Base-by-base conservation (phyloP, 2,113 vertebrate genomes). In the Todiramphus saurophagus region DNA sequence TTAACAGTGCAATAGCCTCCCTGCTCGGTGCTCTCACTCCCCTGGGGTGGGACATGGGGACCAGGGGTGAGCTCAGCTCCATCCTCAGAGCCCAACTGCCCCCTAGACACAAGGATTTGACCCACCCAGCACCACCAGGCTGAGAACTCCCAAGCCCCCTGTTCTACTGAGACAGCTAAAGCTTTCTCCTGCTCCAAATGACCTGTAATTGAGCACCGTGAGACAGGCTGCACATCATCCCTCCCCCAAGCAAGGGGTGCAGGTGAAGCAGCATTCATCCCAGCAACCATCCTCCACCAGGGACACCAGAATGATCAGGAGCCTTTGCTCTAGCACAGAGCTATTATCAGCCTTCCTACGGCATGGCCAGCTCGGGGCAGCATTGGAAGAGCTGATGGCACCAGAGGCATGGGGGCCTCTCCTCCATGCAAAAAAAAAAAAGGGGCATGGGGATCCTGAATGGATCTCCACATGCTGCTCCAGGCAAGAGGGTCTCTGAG, bases 101-200 rank as follows among this genome's bases (percentile, higher is more conserved):
- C 18, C 60, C n/a, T 11, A 14, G 14, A 41, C 48, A 6, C 0
- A 0, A 43, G 76, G 33, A 33, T 46, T 83, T 30, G 31, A 41
- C 48, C 31, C 30, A 39, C 0, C 0, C 43, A 27, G 64, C n/a
- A 37, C 15, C 41, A 2, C 4, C 11, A 9, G 3, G 58, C 66
- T 37, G 35, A 20, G 3, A 39, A 4, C 21, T 41, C 73, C 53
- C 48, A 68, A 80, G n/a, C 20, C 44, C 16, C 0, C 17, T 2
- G 0, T 1, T 0, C 13, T 0, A 14, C 43, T 11, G 28, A 4
- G 28, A 4, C 7, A 35, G 21, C 24, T 46, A 13, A 67, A 86
- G 33, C 31, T 21, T 82, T 19, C 55, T 86, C 5, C 70, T 39
- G 75, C 80, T 58, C 53, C 41, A 56, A 37, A 33, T 11, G 28